A percentile compares a stretch with the other conserved stretches of the same genome.
phyloP scores from a whole-genome alignment of 2,113 vertebrate genomes.

The Galbula dea region DNA sequence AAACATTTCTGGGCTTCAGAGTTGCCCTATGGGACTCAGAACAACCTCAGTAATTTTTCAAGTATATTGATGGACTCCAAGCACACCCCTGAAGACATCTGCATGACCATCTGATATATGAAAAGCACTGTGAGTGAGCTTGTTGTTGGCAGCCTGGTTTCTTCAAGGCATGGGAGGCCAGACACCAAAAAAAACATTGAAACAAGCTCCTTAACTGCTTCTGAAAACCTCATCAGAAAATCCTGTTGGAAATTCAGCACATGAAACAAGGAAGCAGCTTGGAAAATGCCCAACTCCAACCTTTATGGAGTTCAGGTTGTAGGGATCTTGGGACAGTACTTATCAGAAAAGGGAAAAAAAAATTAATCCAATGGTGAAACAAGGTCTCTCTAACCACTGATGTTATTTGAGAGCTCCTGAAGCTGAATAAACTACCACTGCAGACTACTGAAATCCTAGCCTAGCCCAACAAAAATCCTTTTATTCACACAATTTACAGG shows the following conservation, averaged over 20 bases:
- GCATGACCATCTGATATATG: neutral
- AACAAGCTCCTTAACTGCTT: slow-evolving; percentile 2
- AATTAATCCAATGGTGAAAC: neutral
- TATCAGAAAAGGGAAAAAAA: neutral
- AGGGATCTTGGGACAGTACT: neutral
- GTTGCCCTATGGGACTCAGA: neutral
- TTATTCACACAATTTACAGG: slow-evolving; percentile 49
- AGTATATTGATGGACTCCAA: neutral
- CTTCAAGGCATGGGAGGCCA: neutral
- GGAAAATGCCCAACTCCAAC: neutral
- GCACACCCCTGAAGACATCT: neutral
- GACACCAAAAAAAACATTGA: neutral
- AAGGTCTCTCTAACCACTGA: neutral
- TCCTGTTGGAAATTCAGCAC: neutral
- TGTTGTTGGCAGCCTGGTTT: neutral
- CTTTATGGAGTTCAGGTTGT: neutral
- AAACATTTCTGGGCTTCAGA: neutral
- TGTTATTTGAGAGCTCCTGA: neutral
- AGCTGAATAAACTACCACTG: slow-evolving; percentile 43
- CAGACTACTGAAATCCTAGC: slow-evolving; percentile 32
- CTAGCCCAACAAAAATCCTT: slow-evolving; percentile 5
- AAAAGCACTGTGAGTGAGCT: neutral
- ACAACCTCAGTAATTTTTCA: neutral
- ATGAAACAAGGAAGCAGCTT: neutral
- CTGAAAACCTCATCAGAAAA: slow-evolving; percentile 16